phyloP scores from a whole-genome alignment of 2,888 invertebrate species.

The Darwinula stevensoni region DNA sequence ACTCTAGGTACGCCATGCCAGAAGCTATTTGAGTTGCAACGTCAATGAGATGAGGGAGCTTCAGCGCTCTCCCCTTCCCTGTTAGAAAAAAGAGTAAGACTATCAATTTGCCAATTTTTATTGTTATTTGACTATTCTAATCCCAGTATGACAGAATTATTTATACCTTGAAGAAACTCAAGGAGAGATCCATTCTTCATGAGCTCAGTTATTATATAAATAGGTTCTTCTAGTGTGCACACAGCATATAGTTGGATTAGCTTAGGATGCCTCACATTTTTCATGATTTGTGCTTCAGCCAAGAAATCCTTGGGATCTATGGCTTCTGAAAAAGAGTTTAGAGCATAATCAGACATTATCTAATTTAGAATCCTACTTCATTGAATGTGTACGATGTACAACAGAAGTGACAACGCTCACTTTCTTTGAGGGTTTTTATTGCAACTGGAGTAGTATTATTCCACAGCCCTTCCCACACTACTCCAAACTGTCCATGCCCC shows the following conservation, averaged over 20 bases:
- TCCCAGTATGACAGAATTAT: not conserved
- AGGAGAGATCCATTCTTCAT: constrained; percentile 95
- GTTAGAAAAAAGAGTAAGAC: not conserved
- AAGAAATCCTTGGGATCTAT: constrained; percentile 99
- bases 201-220: constrained; percentile 94
- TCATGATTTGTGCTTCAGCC: constrained; percentile 99
- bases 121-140: too few relatives aligned
- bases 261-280: constrained; percentile 82
- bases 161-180: constrained; percentile 38
- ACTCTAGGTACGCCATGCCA: constrained; percentile 99
- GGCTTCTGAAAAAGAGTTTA: constrained; percentile 29
- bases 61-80: not conserved
- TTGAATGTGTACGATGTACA: too few relatives aligned
- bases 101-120: too few relatives aligned
- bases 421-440: constrained; percentile 87
- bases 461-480: constrained; percentile 99
- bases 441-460: constrained; percentile 98
- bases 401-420: too few relatives aligned
- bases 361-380: too few relatives aligned
- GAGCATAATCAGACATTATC: constrained; percentile 10
- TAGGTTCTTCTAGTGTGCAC: constrained; percentile 95
- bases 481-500: constrained; percentile 96
- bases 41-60: constrained; percentile 11
- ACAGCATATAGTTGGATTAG: constrained; percentile 94
- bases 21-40: constrained; percentile 96